Evolutionary conservation across 2,113 vertebrate species (phyloP), one percentile per base, ranked within the genome.

Genomic region (Bombycilla garrulus): DNA sequence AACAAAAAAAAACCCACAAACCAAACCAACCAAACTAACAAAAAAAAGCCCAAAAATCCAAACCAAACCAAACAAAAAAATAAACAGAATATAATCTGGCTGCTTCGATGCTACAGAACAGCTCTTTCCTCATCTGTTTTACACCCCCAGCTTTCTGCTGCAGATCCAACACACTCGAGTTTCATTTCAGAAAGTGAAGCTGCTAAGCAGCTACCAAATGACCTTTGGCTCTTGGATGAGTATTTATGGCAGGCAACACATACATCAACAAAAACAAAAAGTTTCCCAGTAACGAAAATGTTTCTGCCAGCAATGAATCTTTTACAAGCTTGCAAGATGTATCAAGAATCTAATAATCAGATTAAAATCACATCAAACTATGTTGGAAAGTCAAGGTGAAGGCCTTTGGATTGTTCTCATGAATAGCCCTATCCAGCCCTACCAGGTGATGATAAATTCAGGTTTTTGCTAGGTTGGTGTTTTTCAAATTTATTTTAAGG

Each of bases 311-410:
- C 95, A 87, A 53, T 67, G 94, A 93, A 92, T 96, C 94, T 96
- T 95, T 96, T 98, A 97, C 96, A 97, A 97, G 95, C 94, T 95
- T 95, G 93, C 93, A 97, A 95, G 90, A 96, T 97, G 94, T 97
- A 95, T 92, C 6, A 6, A 47, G 88, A 91, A 78, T 79, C 44
- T 96, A 95, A 95, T 98, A 97, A 98, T 97, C 95, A 96, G 90
- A 97, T 97, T 98, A 97, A 96, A 96, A 97, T 89, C 86, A 74
- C 92, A 97, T 97, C 95, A 97, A 89, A 95, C 91, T 86, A n/a
- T 88, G 91, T 71, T 90, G 81, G 73, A 48, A 90, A 96, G 93
- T 93, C 92, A 96, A 92, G 96, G 97, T 94, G 94, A 95, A 96
- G 90, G 94, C 91, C 95, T 94, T 95, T 96, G 94, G 81, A 93